Conservation (phyloP, 2,797 vertebrate species). For the Toxotes lorentzi region DNA sequence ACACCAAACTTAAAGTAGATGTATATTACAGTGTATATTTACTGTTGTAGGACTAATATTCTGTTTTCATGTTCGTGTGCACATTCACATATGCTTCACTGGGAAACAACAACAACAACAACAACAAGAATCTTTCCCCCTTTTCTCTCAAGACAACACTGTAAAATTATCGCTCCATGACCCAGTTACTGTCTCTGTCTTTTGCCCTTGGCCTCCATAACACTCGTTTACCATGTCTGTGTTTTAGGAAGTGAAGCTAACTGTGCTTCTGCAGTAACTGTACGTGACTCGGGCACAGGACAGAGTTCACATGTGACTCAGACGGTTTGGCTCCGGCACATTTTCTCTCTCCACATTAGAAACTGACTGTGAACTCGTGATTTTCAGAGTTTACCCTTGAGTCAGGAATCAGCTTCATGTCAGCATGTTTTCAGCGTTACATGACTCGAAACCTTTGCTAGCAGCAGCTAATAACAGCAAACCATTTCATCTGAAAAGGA, state of each 20-base stretch:
- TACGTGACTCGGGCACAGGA: not conserved
- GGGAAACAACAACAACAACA: too few relatives aligned
- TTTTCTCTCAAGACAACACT: not conserved
- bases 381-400: not conserved
- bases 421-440: not conserved
- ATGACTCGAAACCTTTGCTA: not conserved
- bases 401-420: not conserved
- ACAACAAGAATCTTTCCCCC: too few relatives aligned
- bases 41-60: too few relatives aligned
- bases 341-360: not conserved
- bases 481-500: not conserved
- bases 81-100: too few relatives aligned
- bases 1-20: not conserved
- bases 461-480: not conserved
- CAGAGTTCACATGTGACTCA: too few relatives aligned
- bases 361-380: not conserved
- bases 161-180: not conserved
- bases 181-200: not conserved
- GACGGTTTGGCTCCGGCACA: not conserved
- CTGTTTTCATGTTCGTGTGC: too few relatives aligned
- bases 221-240: not conserved
- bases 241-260: constrained; percentile 32
- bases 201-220: not conserved
- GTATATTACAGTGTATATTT: too few relatives aligned
- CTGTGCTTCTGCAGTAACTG: not conserved